phyloP scores from a whole-genome alignment of 53 echinoderm and acorn worm species.

The Arbacia lixula region DNA sequence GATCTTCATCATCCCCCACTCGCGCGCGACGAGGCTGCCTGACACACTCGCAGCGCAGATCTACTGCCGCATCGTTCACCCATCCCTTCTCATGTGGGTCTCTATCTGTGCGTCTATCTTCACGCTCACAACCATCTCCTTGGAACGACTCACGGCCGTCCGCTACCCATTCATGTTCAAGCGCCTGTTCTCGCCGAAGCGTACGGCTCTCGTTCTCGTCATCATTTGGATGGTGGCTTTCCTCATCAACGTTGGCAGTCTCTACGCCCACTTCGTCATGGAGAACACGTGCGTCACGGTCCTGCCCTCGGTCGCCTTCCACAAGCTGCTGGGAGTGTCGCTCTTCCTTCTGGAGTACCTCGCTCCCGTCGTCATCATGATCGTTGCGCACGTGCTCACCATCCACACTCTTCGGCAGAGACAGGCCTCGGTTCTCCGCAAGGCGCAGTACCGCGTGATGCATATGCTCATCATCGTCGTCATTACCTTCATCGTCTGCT shows the following conservation, averaged over 20 bases:
- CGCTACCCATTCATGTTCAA: constrained; percentile 58
- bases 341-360: constrained; percentile 72
- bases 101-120: constrained; percentile 71
- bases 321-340: constrained; percentile 55
- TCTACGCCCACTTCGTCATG: constrained; percentile 57
- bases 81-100: constrained; percentile 66
- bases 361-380: constrained; percentile 68
- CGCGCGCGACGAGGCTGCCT: constrained; percentile 18
- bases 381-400: constrained; percentile 58
- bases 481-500: constrained; percentile 79
- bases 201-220: constrained; percentile 33
- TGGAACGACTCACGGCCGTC: constrained; percentile 74
- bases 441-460: constrained; percentile 60
- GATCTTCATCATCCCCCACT: constrained; percentile 61
- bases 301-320: constrained; percentile 50
- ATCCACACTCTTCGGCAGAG: constrained; percentile 56
- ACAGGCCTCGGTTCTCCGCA: constrained; percentile 55
- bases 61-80: constrained; percentile 69
- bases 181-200: constrained; percentile 49
- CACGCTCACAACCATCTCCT: constrained; percentile 66
- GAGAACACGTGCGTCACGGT: constrained; percentile 22
- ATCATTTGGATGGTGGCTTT: constrained; percentile 38
- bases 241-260: constrained; percentile 43
- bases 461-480: constrained; percentile 78
- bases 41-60: constrained; percentile 25